These are phyloP conservation scores for Ceriagrion tenellum DNA, from an alignment of 2,888 invertebrate genomes.

Conservation along the genomic window DNA sequence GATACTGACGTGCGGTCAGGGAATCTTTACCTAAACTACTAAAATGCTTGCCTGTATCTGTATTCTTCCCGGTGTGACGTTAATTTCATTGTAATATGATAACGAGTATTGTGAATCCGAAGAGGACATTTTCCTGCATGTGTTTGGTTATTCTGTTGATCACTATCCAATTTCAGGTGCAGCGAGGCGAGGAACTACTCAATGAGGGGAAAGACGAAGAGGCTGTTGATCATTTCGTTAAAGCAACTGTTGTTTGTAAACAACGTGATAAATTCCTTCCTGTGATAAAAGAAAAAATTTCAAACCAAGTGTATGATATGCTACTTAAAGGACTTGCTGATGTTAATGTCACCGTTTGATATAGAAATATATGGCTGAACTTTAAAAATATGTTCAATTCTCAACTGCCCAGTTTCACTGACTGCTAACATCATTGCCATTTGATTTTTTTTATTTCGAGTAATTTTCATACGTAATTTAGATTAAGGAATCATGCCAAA, in stretches of 20 bases:
- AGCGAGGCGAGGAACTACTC: slow-evolving; percentile 33
- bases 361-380: not conserved
- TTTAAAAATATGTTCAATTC: not conserved
- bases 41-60: too few relatives aligned
- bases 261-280: slow-evolving; percentile 61
- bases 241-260: slow-evolving; percentile 48
- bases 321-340: slow-evolving; percentile 30
- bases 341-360: slow-evolving; percentile 50
- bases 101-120: too few relatives aligned
- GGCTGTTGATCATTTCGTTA: slow-evolving; percentile 38
- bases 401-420: too few relatives aligned
- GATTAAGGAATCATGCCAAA: not conserved
- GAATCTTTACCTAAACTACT: too few relatives aligned
- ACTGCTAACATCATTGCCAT: not conserved
- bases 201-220: slow-evolving; percentile 58
- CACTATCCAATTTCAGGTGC: not conserved
- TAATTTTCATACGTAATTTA: not conserved
- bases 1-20: too few relatives aligned
- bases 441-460: not conserved
- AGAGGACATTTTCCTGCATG: too few relatives aligned
- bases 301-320: slow-evolving; percentile 44
- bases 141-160: too few relatives aligned
- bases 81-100: too few relatives aligned
- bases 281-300: slow-evolving; percentile 44
- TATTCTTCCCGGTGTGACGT: too few relatives aligned